These are phyloP conservation scores for Acropora tenuis DNA, from an alignment of 64 coral and sea anemone genomes.

Conservation along the genomic window DNA sequence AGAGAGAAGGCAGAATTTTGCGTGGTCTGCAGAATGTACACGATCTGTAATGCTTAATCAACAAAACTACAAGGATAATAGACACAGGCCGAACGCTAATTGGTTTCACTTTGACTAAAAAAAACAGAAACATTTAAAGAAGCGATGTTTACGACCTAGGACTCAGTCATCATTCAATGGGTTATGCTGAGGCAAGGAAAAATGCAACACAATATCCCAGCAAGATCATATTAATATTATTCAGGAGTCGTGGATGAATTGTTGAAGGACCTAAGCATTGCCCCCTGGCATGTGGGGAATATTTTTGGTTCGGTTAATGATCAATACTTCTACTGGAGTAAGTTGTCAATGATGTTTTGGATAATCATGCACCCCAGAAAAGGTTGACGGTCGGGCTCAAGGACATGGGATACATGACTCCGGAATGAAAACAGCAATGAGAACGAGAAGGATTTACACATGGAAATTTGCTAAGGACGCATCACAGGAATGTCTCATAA, in stretches of 20 bases:
- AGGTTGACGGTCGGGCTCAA: background rate
- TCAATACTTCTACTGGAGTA: slow-evolving; percentile 17
- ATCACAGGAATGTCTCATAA: slow-evolving; percentile 9
- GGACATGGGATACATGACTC: background rate
- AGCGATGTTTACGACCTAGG: too few relatives aligned
- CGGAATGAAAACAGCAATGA: slow-evolving; percentile 9
- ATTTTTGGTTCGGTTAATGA: slow-evolving; percentile 11
- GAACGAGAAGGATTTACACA: slow-evolving; percentile 29
- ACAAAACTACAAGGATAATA: too few relatives aligned
- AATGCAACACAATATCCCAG: background rate
- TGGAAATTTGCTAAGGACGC: slow-evolving; percentile 21
- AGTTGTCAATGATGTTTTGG: slow-evolving; percentile 1
- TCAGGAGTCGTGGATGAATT: slow-evolving; percentile 30
- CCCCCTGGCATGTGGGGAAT: slow-evolving; percentile 29
- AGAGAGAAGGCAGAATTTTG: too few relatives aligned
- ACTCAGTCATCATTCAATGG: too few relatives aligned
- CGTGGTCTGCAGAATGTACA: too few relatives aligned
- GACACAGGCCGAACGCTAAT: too few relatives aligned
- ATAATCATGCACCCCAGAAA: background rate
- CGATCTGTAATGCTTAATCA: too few relatives aligned
- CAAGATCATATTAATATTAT: slow-evolving; percentile 23
- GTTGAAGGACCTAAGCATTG: slow-evolving; percentile 1
- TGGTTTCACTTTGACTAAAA: too few relatives aligned
- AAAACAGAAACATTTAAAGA: too few relatives aligned
- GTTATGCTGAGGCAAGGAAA: too few relatives aligned